Evolutionary conservation across 2,113 vertebrate species (phyloP), one percentile per base, ranked within the genome.

Genomic region (Peromyscus californicus): DNA sequence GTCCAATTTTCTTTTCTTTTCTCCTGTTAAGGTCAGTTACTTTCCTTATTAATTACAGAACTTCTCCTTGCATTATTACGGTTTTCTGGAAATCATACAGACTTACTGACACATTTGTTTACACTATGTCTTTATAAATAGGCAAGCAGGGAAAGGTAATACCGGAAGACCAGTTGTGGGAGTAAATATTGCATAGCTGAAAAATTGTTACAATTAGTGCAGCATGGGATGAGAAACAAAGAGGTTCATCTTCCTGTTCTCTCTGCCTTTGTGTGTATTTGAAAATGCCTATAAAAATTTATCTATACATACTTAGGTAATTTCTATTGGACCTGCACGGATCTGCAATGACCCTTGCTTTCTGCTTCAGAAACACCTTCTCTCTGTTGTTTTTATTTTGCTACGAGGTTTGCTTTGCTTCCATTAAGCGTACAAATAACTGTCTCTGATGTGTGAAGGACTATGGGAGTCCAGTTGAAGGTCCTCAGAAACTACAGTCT

Each of bases 1-100:
- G 42, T 90, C 85, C 13, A 75, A 1, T 93, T 83, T n/a, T 5
- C 80, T 29, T 88, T 94, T 96, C 15, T 90, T 76, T 45, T 82
- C 67, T 51, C 54, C 39, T 48, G 9, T 36, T 79, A 74, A 29
- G 6, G 48, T 89, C 29, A 87, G 31, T 93, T 75, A 76, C 59
- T 61, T 92, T 82, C 5, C 76, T 90, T 84, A 67, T 79, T 91
- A 82, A 86, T 91, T 63, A 24, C 4, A 74, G 15, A 90, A 67
- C 7, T 8, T 89, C 13, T 51, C 3, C 33, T 29, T 92, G 69
- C 16, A 65, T 88, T 75, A 39, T 87, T 69, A 51, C 80, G 78
- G 1, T 31, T 74, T 93, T 84, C 48, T 22, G 74, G 45, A 80
- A 94, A 75, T 75, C 61, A 45, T 70, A 29, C 42, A 76, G 11